Evolutionary conservation across 2,888 invertebrate species (phyloP), one percentile per base, ranked within the genome.

Genomic region (Trisateles emortualis): DNA sequence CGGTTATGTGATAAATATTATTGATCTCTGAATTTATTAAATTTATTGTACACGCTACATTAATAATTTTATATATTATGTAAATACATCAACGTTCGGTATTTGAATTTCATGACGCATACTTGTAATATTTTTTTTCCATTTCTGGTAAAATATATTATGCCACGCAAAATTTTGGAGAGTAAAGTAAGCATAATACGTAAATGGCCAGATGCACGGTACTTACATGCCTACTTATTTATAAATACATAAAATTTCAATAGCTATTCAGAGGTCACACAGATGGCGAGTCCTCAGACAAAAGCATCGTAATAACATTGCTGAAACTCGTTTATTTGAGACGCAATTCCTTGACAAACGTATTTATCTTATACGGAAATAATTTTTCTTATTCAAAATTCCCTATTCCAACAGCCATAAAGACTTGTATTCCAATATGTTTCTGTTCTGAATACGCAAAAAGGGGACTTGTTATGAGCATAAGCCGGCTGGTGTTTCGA

Each of bases 181-280:
- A 51, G 51, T 51, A 46, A 2, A 52, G 44, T 55, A 52, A 59
- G 38, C 41, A 53, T 16, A 38, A 22, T 36, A 19, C 42, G 57
- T 49, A 54, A 58, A 62, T 39, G 46, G 43, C 71, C 68, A 67
- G 64, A 64, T 68, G 64, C 43, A 59, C 22, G 36, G 33, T 36
- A 56, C 58, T 66, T 67, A 70, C 58, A 43, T 49, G 56, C 13
- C 24, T 44, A 45, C 32, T 65, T 62, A 67, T 72, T 74, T 76
- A 72, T 72, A 57, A 70, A 63, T 67, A 67, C 63, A 79, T 82
- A 68, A 65, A 61, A 65, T 38, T 68, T 82, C 81, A 83, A 86
- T 81, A 74, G 76, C 76, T 73, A 84, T 84, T 84, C 81, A 83
- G 81, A 84, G 87, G 86, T 85, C 84, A 84, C 79, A 81, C 86